phyloP scores from a whole-genome alignment of 2,888 invertebrate genomes.

The Catonia carolina region DNA sequence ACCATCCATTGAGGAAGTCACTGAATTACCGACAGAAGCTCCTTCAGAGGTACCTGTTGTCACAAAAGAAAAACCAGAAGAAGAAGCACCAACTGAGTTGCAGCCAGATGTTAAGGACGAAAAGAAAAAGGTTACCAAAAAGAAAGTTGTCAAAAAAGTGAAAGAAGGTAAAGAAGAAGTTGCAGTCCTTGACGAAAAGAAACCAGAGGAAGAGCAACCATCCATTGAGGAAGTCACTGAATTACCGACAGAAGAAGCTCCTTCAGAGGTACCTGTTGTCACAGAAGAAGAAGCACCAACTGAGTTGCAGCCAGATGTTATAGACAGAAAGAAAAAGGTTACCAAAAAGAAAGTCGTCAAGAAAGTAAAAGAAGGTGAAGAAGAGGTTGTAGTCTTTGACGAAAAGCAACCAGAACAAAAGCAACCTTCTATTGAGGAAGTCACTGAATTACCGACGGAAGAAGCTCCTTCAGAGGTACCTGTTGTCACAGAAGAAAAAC shows the following conservation, averaged over 20 bases:
- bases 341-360: slow-evolving; percentile 17
- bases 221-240: no score
- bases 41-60: slow-evolving; percentile 23
- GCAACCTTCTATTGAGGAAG: neutral
- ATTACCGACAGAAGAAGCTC: neutral
- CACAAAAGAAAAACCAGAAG: no score
- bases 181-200: slow-evolving; percentile 11
- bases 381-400: slow-evolving; percentile 24
- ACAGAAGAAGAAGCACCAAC: slow-evolving; percentile 3
- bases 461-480: neutral
- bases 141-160: slow-evolving; percentile 9
- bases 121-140: slow-evolving; percentile 8
- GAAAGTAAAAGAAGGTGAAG: slow-evolving; percentile 25
- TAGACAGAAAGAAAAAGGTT: neutral
- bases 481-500: neutral
- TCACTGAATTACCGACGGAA: neutral
- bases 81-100: no score
- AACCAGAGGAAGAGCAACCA: slow-evolving; percentile 13
- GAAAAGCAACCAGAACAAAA: slow-evolving; percentile 2
- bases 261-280: slow-evolving; percentile 8
- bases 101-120: no score
- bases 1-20: neutral
- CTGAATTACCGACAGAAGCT: slow-evolving; percentile 21
- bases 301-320: slow-evolving; percentile 13
- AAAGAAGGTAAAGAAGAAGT: slow-evolving; percentile 18